Evolutionary conservation across 2,888 invertebrate species (phyloP), one percentile per base, ranked within the genome.

Genomic region (Acronicta psi): DNA sequence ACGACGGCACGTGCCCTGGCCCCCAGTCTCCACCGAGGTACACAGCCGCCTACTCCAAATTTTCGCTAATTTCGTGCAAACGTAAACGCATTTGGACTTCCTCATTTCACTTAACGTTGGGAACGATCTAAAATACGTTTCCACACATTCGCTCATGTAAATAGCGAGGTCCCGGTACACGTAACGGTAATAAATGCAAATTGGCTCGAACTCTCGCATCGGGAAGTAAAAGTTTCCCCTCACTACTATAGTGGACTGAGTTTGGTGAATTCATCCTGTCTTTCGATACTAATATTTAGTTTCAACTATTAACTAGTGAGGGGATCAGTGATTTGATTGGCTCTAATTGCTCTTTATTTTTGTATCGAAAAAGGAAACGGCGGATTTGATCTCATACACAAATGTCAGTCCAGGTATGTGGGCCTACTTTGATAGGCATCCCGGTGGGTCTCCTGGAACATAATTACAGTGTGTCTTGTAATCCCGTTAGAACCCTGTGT

Each of bases 171-270:
- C 66, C 59, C 59, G 57, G 63, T 64, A 53, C 85, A 84, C 82
- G 81, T 80, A 78, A 74, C 72, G 62, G 83, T 85, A 88, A 89
- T 89, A 85, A 86, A 90, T 90, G 89, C 87, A 90, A 88, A 90
- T 89, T 89, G 89, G 83, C 66, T 52, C 50, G 69, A 66, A 72
- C 81, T 79, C 82, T 82, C 83, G 78, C 81, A 82, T 81, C 81
- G 78, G 70, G 73, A 63, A 68, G 76, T 78, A 75, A 82, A 83
- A 80, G 73, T 80, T 82, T 83, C 49, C 49, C 29, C 57, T 53
- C 70, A 37, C 71, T 40, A 36, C 51, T 41, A 43, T 13, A 66
- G 43, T 59, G 53, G 55, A 60, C 55, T 10, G 58, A 54, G 58
- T 74, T 67, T 55, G 17, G 34, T 41, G 36, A 59, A 61, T 72